Base-by-base conservation (phyloP, 2,888 invertebrate species). In the Heliconius charithonia region DNA sequence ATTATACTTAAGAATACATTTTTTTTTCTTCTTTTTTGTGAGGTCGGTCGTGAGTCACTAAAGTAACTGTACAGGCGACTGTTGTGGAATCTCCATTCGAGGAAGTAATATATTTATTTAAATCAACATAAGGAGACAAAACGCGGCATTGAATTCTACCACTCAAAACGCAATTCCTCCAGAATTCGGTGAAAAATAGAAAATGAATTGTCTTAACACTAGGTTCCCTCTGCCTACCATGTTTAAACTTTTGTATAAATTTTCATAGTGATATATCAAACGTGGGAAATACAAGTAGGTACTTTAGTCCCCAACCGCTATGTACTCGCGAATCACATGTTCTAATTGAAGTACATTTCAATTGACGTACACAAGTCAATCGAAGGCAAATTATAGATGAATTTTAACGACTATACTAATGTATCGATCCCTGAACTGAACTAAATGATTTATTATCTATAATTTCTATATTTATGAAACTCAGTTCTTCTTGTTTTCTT, bases 281-380 rank as follows among this genome's bases (percentile, higher is more conserved):
- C 37, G 32, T 72, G n/a, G n/a, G 59, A 59, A n/a, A 32, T 32
- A 32, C 32, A 56, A 56, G 13, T 29, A 71, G 22, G 29, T 22
- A 2, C 4, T 22, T 51, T 4, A 25, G 27, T 71, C 13, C n/a
- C n/a, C 29, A 72, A 59, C 22, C 59, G 37, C 3, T 25, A 41
- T 69, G 13, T 69, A 69, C 41, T 4, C 51, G 22, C 25, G 41
- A 69, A 41, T 72, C 72, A 72, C 37, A 25, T 72, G 72, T 19
- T 65, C 65, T 25, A 59, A 72, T 72, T 72, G 72, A 56, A 72
- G 72, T 72, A 59, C 59, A 72, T 72, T 59, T 72, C 72, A 37
- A 72, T 72, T 72, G 72, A 72, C 72, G 72, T 25, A 37, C 51
- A 51, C 51, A 19, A 72, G 59, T 72, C 72, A 37, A 72, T 56